Conservation (phyloP, 1,140 invertebrate species). For the Portunus trituberculatus region DNA sequence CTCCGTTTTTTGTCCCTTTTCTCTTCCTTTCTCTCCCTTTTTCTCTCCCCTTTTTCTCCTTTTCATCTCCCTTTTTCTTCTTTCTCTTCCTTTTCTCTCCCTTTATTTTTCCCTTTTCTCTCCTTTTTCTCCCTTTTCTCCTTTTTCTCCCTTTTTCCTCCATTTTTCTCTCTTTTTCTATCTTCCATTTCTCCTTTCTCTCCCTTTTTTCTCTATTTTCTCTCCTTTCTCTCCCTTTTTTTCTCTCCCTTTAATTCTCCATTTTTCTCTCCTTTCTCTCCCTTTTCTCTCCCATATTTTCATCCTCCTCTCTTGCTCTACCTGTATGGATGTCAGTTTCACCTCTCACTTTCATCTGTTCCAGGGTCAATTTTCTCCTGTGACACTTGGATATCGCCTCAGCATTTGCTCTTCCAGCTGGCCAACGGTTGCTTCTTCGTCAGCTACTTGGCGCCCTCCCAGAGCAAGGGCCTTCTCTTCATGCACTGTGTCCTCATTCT, state of each 20-base stretch:
- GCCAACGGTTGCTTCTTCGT: conserved; percentile 89
- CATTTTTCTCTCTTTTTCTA: not conserved
- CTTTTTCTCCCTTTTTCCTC: not conserved
- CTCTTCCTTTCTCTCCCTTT: no score
- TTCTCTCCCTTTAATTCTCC: not conserved
- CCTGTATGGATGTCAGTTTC: no score
- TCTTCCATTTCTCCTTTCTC: no score
- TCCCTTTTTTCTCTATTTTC: no score
- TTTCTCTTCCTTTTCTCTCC: no score
- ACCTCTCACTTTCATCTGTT: not conserved
- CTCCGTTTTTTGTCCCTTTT: no score
- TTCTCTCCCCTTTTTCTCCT: no score
- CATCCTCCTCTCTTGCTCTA: no score
- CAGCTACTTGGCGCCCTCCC: conserved; percentile 89
- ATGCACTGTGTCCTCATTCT: conserved; percentile 90
- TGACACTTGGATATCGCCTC: conserved; percentile 80
- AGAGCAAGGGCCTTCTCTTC: conserved; percentile 88
- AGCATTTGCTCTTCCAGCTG: conserved; percentile 87
- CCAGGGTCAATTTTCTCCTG: conserved; percentile 65
- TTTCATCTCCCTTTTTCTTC: no score
- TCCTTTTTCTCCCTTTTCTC: not conserved
- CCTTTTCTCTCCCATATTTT: no score
- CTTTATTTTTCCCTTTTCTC: not conserved
- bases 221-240: no score
- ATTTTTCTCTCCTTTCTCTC: not conserved